Evolutionary conservation across 2,113 vertebrate species (phyloP).

Genomic region (Clarias gariepinus): DNA sequence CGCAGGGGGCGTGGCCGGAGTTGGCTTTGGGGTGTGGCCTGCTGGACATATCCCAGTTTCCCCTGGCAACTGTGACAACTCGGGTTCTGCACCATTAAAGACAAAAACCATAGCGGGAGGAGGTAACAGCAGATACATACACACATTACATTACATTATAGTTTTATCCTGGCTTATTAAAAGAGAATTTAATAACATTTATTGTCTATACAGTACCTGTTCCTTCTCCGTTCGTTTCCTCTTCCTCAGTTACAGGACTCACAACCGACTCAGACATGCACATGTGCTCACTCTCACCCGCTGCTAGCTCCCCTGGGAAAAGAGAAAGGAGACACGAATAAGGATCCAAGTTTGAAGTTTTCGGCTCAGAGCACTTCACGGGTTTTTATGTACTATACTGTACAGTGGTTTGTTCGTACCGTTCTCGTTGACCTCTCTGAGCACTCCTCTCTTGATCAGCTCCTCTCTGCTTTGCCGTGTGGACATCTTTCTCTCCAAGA

Average conservation of each 20-base stretch:
- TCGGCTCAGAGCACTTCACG: neutral
- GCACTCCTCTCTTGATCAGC: constrained; percentile 95
- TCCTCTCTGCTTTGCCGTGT: constrained; percentile 97
- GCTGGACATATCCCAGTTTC: constrained; percentile 77
- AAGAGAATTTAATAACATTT: no score
- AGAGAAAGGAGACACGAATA: neutral
- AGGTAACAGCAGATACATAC: neutral
- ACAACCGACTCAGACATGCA: constrained; percentile 75
- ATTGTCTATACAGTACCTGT: constrained; percentile 76
- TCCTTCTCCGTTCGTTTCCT: constrained; percentile 67
- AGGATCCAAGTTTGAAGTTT: neutral
- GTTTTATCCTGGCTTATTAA: no score
- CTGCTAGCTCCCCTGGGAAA: constrained; percentile 80
- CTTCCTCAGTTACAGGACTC: constrained; percentile 80
- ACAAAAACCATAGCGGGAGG: constrained; percentile 44
- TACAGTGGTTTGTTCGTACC: constrained; percentile 71
- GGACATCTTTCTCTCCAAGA: constrained; percentile 97
- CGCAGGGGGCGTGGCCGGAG: constrained; percentile 81
- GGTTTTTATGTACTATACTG: neutral
- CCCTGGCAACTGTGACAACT: constrained; percentile 75
- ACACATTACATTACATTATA: no score
- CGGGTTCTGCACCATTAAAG: constrained; percentile 80
- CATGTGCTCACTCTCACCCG: constrained; percentile 82
- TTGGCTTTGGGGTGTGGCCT: constrained; percentile 83
- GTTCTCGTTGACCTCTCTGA: constrained; percentile 96